These are phyloP conservation scores for Ladona fulva DNA, from an alignment of 1,140 invertebrate species.

Conservation along the genomic window DNA sequence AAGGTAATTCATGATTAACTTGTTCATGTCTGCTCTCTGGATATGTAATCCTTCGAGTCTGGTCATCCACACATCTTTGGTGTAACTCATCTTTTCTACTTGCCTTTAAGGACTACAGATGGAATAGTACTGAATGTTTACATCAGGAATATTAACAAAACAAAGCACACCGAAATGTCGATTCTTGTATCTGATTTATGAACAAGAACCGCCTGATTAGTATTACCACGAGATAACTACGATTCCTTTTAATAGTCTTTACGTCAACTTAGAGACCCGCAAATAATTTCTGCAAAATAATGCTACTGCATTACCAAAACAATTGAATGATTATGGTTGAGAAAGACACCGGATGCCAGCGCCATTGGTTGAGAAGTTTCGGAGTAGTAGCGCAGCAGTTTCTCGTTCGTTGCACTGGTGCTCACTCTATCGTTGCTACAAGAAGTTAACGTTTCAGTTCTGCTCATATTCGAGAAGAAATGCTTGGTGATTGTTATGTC, in stretches of 20 bases:
- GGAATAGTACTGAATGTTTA: too few relatives aligned
- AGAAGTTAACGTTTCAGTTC: background rate
- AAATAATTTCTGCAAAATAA: background rate
- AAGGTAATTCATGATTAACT: constrained; percentile 96
- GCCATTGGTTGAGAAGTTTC: background rate
- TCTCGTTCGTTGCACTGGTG: background rate
- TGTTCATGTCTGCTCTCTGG: constrained; percentile 87
- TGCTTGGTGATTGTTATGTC: background rate
- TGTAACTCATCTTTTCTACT: constrained; percentile 22
- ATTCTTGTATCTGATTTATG: too few relatives aligned
- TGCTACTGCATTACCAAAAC: background rate
- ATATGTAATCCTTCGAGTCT: constrained; percentile 69
- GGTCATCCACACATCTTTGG: constrained; percentile 56
- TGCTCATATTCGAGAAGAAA: background rate
- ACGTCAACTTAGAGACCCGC: too few relatives aligned
- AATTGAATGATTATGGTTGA: background rate
- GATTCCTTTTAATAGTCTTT: too few relatives aligned
- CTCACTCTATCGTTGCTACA: background rate
- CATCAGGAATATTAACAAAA: too few relatives aligned
- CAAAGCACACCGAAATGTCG: too few relatives aligned
- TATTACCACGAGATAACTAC: too few relatives aligned
- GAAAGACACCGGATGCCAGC: background rate
- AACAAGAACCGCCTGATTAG: too few relatives aligned
- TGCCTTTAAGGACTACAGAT: background rate
- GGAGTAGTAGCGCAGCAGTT: background rate